Conservation (phyloP, 53 echinoderm and acorn worm genomes). For the Holothuria scabra region DNA sequence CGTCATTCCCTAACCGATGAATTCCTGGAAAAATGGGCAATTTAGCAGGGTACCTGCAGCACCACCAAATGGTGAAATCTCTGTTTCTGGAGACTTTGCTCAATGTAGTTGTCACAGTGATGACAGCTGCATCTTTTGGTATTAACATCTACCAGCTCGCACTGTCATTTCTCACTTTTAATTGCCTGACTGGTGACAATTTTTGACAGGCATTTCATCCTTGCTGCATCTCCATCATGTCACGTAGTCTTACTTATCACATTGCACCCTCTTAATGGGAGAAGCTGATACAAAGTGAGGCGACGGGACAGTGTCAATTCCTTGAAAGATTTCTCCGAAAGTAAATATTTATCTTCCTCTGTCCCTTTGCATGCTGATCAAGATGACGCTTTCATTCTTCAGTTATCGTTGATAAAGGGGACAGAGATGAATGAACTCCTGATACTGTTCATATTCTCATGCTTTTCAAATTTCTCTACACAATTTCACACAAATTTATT, state of each 20-base stretch:
- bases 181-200: neutral
- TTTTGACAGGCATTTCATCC: neutral
- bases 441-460: too few species aligned
- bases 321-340: constrained; percentile 7
- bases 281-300: constrained; percentile 7
- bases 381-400: too few species aligned
- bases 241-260: neutral
- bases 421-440: too few species aligned
- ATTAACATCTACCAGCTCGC: neutral
- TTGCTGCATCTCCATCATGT: constrained; percentile 8
- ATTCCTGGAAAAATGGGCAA: too few species aligned
- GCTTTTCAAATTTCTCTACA: too few species aligned
- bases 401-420: too few species aligned
- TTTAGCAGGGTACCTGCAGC: too few species aligned
- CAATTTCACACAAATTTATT: too few species aligned
- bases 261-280: constrained; percentile 23
- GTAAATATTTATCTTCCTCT: constrained; percentile 23
- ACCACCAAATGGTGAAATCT: too few species aligned
- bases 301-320: constrained; percentile 2
- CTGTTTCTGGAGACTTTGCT: neutral
- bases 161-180: constrained; percentile 1
- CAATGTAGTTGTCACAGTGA: neutral
- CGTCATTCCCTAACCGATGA: too few species aligned
- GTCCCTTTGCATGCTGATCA: too few species aligned
- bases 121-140: too few species aligned